phyloP scores from a whole-genome alignment of 2,888 invertebrate species.

The Ferdinandea cuprea region DNA sequence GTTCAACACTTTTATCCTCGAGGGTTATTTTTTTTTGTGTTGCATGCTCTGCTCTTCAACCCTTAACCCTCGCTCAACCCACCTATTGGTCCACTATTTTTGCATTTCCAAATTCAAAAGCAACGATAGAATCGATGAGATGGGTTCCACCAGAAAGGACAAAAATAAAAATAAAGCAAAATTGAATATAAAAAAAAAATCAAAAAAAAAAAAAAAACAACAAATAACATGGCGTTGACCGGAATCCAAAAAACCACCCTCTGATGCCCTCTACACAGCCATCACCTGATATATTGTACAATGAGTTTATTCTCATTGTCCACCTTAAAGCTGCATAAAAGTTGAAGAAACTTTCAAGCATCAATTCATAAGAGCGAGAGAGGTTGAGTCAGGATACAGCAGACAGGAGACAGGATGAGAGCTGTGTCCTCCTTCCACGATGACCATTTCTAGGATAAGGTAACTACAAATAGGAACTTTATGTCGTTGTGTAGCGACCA shows the following conservation, averaged over 20 bases:
- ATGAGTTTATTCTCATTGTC: constrained; percentile 69
- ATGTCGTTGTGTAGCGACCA: constrained; percentile 35
- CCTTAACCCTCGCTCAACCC: constrained; percentile 20
- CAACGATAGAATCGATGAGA: constrained; percentile 72
- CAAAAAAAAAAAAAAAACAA: no score
- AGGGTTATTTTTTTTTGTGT: constrained; percentile 43
- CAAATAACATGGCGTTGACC: constrained; percentile 45
- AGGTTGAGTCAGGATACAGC: constrained; percentile 20
- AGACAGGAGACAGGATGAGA: background rate
- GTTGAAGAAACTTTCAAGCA: constrained; percentile 73
- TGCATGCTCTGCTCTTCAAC: constrained; percentile 5
- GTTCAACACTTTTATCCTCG: constrained; percentile 73
- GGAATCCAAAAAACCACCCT: constrained; percentile 54
- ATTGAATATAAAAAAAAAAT: constrained; percentile 54
- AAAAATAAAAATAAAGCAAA: constrained; percentile 49
- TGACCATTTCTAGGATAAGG: constrained; percentile 69
- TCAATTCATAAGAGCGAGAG: constrained; percentile 53
- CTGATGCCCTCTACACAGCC: constrained; percentile 31
- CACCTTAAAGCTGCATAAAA: constrained; percentile 73
- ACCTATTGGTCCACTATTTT: constrained; percentile 49
- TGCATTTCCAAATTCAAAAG: constrained; percentile 73
- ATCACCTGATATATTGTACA: constrained; percentile 72
- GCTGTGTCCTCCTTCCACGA: constrained; percentile 30
- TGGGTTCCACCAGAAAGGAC: constrained; percentile 53
- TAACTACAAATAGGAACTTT: constrained; percentile 69